A percentile compares a stretch with the other conserved stretches of the same genome.
phyloP scores from a whole-genome alignment of 2,797 vertebrate species.

The Poecilia wingei region DNA sequence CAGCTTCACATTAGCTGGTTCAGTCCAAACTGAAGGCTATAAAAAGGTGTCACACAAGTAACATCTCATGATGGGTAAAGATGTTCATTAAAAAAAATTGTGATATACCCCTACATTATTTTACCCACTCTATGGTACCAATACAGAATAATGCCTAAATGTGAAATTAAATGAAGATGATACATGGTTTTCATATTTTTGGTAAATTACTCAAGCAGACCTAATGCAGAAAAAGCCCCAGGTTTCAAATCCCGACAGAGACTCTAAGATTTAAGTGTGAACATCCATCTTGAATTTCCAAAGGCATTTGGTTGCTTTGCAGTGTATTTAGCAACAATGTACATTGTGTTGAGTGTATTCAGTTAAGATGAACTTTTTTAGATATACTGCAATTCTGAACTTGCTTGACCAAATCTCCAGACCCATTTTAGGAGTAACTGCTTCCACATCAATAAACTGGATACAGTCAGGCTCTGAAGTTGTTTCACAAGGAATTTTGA shows the following conservation, averaged over 20 bases:
- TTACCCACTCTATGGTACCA: not conserved
- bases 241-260: not conserved
- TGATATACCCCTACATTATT: not conserved
- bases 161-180: not conserved
- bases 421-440: not conserved
- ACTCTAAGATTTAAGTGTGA: not conserved
- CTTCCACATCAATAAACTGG: conserved; percentile 32
- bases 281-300: not conserved
- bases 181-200: not conserved
- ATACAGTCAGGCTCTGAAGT: conserved; percentile 32
- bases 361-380: not conserved
- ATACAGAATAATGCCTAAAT: not conserved
- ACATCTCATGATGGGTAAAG: no score
- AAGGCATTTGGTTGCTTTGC: not conserved
- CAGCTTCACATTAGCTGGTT: no score
- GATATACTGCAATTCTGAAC: not conserved
- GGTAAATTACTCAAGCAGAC: not conserved
- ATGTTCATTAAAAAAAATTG: no score
- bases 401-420: not conserved
- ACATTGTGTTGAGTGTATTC: not conserved
- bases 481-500: conserved; percentile 21
- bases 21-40: no score
- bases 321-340: not conserved
- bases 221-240: not conserved
- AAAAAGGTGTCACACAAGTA: no score